These are phyloP conservation scores for Anthopleura xanthogrammica DNA, from an alignment of 92 coral and sea anemone species.

Conservation along the genomic window DNA sequence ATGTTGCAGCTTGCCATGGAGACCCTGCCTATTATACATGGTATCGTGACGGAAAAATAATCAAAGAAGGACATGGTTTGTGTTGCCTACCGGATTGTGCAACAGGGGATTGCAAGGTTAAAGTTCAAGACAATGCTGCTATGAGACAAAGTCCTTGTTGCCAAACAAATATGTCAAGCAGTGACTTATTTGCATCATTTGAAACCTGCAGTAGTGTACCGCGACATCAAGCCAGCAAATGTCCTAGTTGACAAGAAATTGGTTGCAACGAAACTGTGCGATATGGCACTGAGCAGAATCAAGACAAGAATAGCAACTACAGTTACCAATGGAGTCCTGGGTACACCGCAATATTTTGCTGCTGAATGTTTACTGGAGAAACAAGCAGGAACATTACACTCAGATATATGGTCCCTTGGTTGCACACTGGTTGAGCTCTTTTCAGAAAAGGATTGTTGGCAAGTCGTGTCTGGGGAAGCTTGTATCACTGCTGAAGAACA, in stretches of 20 bases:
- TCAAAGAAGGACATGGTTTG: too few species aligned
- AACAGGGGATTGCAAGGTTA: too few species aligned
- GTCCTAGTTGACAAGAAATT: conserved; percentile 20
- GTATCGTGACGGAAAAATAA: background rate
- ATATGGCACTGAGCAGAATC: conserved; percentile 30
- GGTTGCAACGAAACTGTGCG: background rate
- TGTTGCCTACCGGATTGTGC: too few species aligned
- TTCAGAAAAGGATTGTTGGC: background rate
- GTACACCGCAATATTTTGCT: conserved; percentile 42
- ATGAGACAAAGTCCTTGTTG: conserved; percentile 3
- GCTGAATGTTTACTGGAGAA: conserved; percentile 34
- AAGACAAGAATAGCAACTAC: background rate
- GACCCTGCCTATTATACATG: background rate
- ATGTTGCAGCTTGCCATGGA: background rate
- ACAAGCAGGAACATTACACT: conserved; percentile 12
- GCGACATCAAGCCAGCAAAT: conserved; percentile 47
- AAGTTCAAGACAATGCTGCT: too few species aligned
- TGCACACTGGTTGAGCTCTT: conserved; percentile 23
- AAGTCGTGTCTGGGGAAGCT: background rate
- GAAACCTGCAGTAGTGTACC: conserved; percentile 30
- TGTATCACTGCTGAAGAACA: background rate
- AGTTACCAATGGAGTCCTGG: conserved; percentile 21
- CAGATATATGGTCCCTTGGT: conserved; percentile 45
- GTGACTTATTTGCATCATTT: conserved; percentile 27
- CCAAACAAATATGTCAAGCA: conserved; percentile 6